Evolutionary conservation across 2,888 invertebrate species (phyloP), one percentile per base, ranked within the genome.

Genomic region (Tenthredo scrophulariae): DNA sequence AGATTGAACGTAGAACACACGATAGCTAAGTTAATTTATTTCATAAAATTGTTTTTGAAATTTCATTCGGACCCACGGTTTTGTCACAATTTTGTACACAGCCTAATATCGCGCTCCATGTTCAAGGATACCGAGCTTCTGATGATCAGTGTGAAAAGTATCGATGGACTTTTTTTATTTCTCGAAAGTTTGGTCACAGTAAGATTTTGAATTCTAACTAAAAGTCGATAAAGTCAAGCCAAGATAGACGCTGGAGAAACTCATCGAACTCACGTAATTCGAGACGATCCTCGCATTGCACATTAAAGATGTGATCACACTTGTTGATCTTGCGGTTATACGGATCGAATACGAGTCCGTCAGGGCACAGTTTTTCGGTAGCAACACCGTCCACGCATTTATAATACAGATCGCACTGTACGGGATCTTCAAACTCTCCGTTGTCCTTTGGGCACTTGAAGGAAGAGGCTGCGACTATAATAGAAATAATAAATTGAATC

Each of bases 271-370:
- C 95, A 98, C 98, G 98, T 87, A 98, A 95, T 94, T 98, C 97
- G 80, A 96, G 95, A 92, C 98, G 96, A 92, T 98, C 97, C 83
- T 97, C 97, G 91, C 98, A 98, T 92, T 98, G 98, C 29, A 97
- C 97, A 91, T 97, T 98, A 96, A 98, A 98, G 91, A 97, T 97
- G 92, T 98, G 97, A 94, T 98, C 98, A 92, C 98, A 98, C 92
- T 98, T 98, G 95, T 98, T 98, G 92, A 97, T 95, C 94, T 97
- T 97, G 90, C 97, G 96, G 93, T 97, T 97, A 88, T 96, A 94
- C 0, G 96, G 97, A 94, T 98, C 98, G 93, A 98, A 98, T 80
- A 98, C 97, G 58, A 98, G 94, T 86, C 98, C 98, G 92, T 98
- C 98, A 6, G 97, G 97, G 91, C 98, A 98, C 4, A 97, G 93